phyloP scores from a whole-genome alignment of 37 sponge, comb jelly and placozoan species.

The Axinella damicornis region DNA sequence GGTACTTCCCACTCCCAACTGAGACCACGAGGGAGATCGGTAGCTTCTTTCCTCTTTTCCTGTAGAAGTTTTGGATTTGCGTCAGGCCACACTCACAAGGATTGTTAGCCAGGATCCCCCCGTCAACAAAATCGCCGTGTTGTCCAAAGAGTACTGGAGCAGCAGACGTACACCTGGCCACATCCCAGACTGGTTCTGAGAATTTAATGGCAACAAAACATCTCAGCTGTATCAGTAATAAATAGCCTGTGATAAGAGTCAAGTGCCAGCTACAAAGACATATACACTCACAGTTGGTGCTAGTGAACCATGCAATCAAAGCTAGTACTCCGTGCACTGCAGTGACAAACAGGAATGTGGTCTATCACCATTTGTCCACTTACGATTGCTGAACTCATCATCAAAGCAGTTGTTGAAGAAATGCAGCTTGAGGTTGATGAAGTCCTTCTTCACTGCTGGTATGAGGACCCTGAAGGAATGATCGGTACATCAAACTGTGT shows the following conservation, averaged over 20 bases:
- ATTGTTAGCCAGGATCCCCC: constrained; percentile 61
- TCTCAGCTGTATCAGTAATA: not conserved
- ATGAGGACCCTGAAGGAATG: constrained; percentile 45
- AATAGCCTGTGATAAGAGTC: not conserved
- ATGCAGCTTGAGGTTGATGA: constrained; percentile 42
- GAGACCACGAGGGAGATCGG: constrained; percentile 69
- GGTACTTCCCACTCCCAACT: constrained; percentile 63
- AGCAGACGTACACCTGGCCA: constrained; percentile 66
- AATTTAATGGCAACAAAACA: not conserved
- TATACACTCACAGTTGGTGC: not conserved
- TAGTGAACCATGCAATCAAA: too few relatives aligned
- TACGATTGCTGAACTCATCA: constrained; percentile 33
- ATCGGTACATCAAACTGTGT: not conserved
- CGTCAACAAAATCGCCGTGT: constrained; percentile 53
- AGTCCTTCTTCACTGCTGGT: constrained; percentile 54
- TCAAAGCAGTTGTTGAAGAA: constrained; percentile 76
- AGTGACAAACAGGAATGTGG: too few relatives aligned
- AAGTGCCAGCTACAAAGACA: not conserved
- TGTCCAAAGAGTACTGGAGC: constrained; percentile 56
- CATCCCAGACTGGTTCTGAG: constrained; percentile 53
- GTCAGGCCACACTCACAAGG: constrained; percentile 56
- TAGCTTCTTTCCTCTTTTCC: constrained; percentile 39
- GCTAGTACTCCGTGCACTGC: too few relatives aligned
- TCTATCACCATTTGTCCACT: too few relatives aligned
- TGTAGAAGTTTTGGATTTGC: constrained; percentile 55